Conservation (phyloP, 2,113 vertebrate species). For the Mobula birostris region DNA sequence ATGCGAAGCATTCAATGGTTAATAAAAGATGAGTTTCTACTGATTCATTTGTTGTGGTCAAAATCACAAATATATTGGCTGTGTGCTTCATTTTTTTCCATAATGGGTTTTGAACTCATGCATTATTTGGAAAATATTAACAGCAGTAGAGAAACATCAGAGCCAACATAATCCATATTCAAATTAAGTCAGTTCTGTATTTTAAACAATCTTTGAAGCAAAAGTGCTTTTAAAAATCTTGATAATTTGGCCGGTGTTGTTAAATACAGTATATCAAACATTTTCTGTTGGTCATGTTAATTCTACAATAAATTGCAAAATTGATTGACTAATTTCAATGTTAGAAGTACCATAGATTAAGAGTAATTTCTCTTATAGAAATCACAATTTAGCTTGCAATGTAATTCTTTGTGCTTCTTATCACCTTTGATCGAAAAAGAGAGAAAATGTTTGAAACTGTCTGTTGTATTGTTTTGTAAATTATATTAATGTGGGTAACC, state of each 20-base stretch:
- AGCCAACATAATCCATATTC: background rate
- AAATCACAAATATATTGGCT: background rate
- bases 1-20: slow-evolving; percentile 6
- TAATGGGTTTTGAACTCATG: slow-evolving; percentile 29
- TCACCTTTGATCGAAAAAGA: background rate
- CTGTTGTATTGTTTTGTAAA: too few species aligned
- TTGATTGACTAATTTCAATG: background rate
- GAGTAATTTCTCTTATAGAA: too few species aligned
- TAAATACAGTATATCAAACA: background rate
- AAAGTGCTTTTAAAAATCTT: background rate
- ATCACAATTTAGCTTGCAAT: too few species aligned
- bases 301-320: background rate
- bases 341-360: background rate
- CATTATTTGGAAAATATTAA: slow-evolving; percentile 32
- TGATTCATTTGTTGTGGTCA: slow-evolving; percentile 17
- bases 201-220: background rate
- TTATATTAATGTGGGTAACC: too few species aligned
- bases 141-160: background rate
- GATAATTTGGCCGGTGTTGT: background rate
- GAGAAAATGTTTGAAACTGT: background rate
- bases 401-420: background rate
- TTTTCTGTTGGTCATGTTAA: background rate
- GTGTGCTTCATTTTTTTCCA: background rate
- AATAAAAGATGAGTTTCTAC: slow-evolving; percentile 28
- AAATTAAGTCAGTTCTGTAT: background rate